Evolutionary conservation across 2,797 vertebrate species (phyloP).

Genomic region (Alcedo quadribrachys): DNA sequence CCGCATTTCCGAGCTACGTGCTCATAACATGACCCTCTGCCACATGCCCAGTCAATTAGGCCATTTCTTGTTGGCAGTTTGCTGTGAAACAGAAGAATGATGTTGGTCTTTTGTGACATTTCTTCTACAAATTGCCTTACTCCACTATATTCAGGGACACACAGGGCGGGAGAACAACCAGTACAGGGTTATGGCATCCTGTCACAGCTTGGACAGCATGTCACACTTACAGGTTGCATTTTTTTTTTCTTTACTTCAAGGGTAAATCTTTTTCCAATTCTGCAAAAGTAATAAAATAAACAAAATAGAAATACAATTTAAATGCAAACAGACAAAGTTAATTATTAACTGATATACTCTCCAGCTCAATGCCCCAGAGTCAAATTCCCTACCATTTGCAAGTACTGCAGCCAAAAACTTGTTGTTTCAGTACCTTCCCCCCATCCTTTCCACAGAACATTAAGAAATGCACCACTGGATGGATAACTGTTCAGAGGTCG

Average conservation of each 20-base stretch:
- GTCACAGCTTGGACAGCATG: neutral
- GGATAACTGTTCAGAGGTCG: neutral
- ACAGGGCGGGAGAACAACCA: neutral
- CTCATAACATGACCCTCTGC: constrained; percentile 59
- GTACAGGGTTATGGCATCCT: neutral
- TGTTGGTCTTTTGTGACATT: constrained; percentile 29
- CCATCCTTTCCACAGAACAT: neutral
- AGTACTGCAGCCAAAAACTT: neutral
- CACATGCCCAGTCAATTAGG: constrained; percentile 78
- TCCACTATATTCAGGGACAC: neutral
- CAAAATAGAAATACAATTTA: neutral
- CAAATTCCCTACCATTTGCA: neutral
- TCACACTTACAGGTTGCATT: neutral
- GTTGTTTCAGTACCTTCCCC: neutral
- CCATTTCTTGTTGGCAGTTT: constrained; percentile 82
- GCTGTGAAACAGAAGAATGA: constrained; percentile 73
- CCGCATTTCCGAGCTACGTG: constrained; percentile 78
- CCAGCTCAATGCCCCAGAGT: neutral
- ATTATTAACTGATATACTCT: neutral
- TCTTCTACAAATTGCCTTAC: neutral
- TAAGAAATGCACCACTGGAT: neutral
- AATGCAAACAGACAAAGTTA: neutral
- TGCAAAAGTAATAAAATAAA: neutral
- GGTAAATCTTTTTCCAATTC: neutral
- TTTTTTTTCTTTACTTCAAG: neutral